phyloP scores from a whole-genome alignment of 2,888 invertebrate genomes.

The Phaonia tiefii region DNA sequence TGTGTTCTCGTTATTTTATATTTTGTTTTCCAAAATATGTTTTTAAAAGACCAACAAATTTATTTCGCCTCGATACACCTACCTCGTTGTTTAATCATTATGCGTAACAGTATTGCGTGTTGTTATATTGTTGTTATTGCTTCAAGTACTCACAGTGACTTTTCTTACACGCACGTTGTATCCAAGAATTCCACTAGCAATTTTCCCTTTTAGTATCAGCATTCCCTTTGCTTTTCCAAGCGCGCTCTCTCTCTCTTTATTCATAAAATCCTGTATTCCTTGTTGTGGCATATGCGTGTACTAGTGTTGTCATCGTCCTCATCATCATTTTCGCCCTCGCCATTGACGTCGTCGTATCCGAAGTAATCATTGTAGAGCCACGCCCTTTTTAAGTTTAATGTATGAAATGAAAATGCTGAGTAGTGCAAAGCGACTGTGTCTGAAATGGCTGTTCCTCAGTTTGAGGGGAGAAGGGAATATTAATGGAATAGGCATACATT shows the following conservation, averaged over 20 bases:
- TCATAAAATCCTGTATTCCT: constrained; percentile 21
- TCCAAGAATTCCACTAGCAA: background rate
- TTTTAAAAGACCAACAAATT: background rate
- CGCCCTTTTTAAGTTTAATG: constrained; percentile 78
- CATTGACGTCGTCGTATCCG: constrained; percentile 59
- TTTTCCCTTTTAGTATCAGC: constrained; percentile 16
- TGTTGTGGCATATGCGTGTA: constrained; percentile 27
- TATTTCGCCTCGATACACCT: background rate
- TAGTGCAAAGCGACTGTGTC: constrained; percentile 42
- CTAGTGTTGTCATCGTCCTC: constrained; percentile 13
- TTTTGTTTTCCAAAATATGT: background rate
- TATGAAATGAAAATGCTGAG: constrained; percentile 70
- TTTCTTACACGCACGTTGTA: constrained; percentile 16
- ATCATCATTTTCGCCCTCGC: constrained; percentile 49
- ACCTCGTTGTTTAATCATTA: constrained; percentile 20
- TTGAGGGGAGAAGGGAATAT: background rate
- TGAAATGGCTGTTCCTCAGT: background rate
- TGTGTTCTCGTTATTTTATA: background rate
- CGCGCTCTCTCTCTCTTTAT: constrained; percentile 1
- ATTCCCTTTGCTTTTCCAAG: constrained; percentile 20
- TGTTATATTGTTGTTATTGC: constrained; percentile 14
- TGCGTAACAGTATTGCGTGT: constrained; percentile 28
- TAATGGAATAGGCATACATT: constrained; percentile 7
- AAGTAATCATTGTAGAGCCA: constrained; percentile 69
- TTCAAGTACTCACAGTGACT: background rate